Conservation (phyloP, 2,888 invertebrate species). For the Aspidiotus destructor region DNA sequence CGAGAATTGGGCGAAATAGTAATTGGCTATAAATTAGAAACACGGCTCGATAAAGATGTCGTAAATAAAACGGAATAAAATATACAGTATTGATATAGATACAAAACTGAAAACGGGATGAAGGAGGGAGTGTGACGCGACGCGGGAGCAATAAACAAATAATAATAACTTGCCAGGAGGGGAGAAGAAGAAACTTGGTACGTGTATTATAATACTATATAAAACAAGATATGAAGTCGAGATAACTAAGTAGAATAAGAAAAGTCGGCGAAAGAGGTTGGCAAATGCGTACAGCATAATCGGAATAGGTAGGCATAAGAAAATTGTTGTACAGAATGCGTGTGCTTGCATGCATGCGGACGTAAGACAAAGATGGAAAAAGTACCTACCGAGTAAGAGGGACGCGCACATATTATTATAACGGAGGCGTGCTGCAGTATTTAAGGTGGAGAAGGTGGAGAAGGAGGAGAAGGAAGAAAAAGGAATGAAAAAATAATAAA, state of each 20-base stretch:
- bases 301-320: too few species aligned
- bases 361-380: too few species aligned
- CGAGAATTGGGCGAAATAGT: slow-evolving; percentile 21
- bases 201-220: neutral
- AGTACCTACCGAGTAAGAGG: neutral
- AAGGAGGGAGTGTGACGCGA: slow-evolving; percentile 5
- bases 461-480: neutral
- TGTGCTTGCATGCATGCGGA: too few species aligned
- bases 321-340: too few species aligned
- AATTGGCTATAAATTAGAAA: slow-evolving; percentile 27
- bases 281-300: slow-evolving; percentile 13
- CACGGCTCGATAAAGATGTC: slow-evolving; percentile 25
- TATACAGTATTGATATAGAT: neutral
- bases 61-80: neutral
- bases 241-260: slow-evolving; percentile 11
- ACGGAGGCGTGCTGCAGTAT: slow-evolving; percentile 13
- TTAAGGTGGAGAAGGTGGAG: neutral
- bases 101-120: neutral
- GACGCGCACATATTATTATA: slow-evolving; percentile 6
- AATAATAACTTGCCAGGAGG: neutral
- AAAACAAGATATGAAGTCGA: slow-evolving; percentile 17
- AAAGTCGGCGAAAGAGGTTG: slow-evolving; percentile 10
- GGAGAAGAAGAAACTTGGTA: slow-evolving; percentile 8
- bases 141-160: slow-evolving; percentile 10
- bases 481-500: too few species aligned